Evolutionary conservation across 2,113 vertebrate species (phyloP).

Genomic region (Passer montanus): DNA sequence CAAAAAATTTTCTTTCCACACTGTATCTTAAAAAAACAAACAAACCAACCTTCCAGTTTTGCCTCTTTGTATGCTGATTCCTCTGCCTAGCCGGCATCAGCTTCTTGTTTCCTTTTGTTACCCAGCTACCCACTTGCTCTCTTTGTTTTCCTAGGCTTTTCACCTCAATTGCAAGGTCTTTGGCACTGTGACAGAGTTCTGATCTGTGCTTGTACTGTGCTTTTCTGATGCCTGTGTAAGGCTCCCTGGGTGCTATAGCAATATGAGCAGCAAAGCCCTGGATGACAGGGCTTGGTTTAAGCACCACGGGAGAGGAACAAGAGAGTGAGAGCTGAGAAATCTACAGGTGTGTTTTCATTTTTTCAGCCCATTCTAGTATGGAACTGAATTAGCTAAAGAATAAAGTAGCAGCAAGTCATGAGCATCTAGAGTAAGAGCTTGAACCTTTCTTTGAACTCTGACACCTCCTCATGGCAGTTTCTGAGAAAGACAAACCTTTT

Average conservation of each 20-base stretch:
- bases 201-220: neutral
- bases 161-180: neutral
- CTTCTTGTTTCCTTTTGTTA: neutral
- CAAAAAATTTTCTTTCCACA: neutral
- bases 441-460: neutral
- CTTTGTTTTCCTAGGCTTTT: slow-evolving; percentile 7
- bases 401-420: neutral
- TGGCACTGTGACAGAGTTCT: neutral
- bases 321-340: neutral
- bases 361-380: neutral
- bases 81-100: neutral
- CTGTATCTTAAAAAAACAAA: neutral
- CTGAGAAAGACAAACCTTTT: neutral
- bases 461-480: neutral
- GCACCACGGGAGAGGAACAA: neutral
- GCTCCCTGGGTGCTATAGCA: neutral
- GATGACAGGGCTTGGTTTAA: neutral
- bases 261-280: neutral
- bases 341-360: neutral
- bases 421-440: neutral
- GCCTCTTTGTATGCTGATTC: neutral
- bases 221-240: neutral
- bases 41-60: neutral
- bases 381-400: neutral
- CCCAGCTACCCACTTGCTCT: neutral